Conservation (phyloP, 2,113 vertebrate genomes). For the Protobothrops flavoviridis region DNA sequence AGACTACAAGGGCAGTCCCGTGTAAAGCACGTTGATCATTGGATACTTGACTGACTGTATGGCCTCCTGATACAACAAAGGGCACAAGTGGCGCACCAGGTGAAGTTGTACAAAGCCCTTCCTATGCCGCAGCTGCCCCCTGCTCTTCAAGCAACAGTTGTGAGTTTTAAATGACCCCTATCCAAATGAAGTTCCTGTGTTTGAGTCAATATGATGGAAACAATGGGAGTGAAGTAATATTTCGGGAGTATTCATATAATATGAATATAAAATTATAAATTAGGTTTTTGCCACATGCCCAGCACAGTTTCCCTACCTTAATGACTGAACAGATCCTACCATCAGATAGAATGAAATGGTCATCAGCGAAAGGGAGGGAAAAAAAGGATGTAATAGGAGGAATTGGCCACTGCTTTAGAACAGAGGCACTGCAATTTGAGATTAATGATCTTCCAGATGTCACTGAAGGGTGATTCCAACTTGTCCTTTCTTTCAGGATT, state of each 20-base stretch:
- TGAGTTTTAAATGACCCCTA: background rate
- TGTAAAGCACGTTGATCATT: background rate
- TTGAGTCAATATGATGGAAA: constrained; percentile 58
- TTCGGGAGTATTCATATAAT: background rate
- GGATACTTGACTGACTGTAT: background rate
- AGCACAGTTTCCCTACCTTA: constrained; percentile 15
- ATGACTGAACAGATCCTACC: background rate
- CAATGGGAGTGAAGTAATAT: constrained; percentile 47
- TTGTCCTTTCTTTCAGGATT: background rate
- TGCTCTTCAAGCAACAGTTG: background rate
- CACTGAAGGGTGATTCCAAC: background rate
- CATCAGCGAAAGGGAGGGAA: background rate
- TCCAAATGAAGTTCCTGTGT: constrained; percentile 51
- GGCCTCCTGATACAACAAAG: background rate
- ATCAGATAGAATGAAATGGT: background rate
- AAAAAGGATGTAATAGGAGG: background rate
- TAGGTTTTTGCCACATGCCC: constrained; percentile 42
- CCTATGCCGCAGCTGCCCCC: background rate
- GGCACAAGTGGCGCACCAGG: background rate
- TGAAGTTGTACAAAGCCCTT: background rate
- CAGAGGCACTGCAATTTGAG: background rate
- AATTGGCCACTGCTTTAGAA: background rate
- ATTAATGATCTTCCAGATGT: background rate
- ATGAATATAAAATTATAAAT: constrained; percentile 21
- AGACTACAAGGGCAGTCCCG: background rate